Evolutionary conservation across 2,113 vertebrate species (phyloP).

Genomic region (Amphiprion ocellaris): DNA sequence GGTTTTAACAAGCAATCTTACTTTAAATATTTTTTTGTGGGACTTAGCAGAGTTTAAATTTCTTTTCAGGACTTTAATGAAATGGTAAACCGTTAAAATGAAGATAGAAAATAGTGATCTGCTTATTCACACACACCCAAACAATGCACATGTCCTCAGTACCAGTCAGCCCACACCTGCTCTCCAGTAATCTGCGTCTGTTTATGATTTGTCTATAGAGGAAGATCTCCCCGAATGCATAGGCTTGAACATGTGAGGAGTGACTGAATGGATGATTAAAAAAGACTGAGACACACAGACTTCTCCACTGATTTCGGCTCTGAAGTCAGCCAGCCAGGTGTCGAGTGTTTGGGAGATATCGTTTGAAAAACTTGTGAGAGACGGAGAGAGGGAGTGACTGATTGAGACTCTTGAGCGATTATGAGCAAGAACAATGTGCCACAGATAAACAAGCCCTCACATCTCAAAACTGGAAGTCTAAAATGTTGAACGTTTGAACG

Average conservation of each 20-base stretch:
- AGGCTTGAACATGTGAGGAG: slow-evolving; percentile 66
- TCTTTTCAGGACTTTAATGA: slow-evolving; percentile 4
- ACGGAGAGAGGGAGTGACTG: slow-evolving; percentile 65
- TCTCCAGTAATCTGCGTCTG: slow-evolving; percentile 25
- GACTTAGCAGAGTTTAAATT: background rate
- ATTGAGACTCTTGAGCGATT: slow-evolving; percentile 76
- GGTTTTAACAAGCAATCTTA: background rate
- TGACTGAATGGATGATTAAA: slow-evolving; percentile 77
- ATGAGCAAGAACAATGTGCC: slow-evolving; percentile 78
- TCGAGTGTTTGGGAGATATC: slow-evolving; percentile 74
- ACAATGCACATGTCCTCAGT: slow-evolving; percentile 23
- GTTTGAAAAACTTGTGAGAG: slow-evolving; percentile 78
- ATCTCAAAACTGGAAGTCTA: slow-evolving; percentile 77
- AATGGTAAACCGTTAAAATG: slow-evolving; percentile 6
- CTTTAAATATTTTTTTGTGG: background rate
- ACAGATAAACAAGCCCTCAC: slow-evolving; percentile 82
- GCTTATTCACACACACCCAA: slow-evolving; percentile 20
- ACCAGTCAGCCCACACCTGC: slow-evolving; percentile 56
- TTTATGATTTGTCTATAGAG: slow-evolving; percentile 58
- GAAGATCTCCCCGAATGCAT: slow-evolving; percentile 56
- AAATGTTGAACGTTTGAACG: slow-evolving; percentile 75
- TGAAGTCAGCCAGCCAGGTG: slow-evolving; percentile 82
- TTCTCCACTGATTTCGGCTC: slow-evolving; percentile 72
- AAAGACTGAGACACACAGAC: slow-evolving; percentile 64
- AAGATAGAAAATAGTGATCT: background rate